Percentiles rank a stretch among this genome's conserved stretches.
phyloP scores from a whole-genome alignment of 2,888 invertebrate genomes.

The Heliothis peltigera region DNA sequence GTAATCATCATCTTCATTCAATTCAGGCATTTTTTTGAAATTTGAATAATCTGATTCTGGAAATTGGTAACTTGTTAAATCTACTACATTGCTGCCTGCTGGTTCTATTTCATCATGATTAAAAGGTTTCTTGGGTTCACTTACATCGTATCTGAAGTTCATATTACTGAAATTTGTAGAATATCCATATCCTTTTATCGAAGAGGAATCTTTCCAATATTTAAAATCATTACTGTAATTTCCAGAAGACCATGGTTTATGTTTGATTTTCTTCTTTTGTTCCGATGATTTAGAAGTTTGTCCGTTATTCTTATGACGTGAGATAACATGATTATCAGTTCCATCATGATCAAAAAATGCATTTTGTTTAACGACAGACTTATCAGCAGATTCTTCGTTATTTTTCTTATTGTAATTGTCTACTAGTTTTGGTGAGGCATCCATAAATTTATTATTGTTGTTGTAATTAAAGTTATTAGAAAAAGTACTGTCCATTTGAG shows the following conservation, averaged over 20 bases:
- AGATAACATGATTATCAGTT: slow-evolving; percentile 62
- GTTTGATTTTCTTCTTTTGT: slow-evolving; percentile 77
- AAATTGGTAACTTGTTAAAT: slow-evolving; percentile 74
- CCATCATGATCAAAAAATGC: slow-evolving; percentile 61
- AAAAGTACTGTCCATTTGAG: slow-evolving; percentile 64
- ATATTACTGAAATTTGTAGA: slow-evolving; percentile 79
- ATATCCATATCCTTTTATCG: slow-evolving; percentile 78
- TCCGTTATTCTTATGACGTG: slow-evolving; percentile 63
- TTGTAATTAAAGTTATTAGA: slow-evolving; percentile 62
- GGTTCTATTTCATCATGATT: slow-evolving; percentile 78
- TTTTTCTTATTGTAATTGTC: slow-evolving; percentile 66
- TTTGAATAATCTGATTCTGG: slow-evolving; percentile 74
- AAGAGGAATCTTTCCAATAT: slow-evolving; percentile 71
- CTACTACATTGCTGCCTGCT: slow-evolving; percentile 78
- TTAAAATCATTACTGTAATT: slow-evolving; percentile 70
- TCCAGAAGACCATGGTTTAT: slow-evolving; percentile 70
- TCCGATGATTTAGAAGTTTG: slow-evolving; percentile 66
- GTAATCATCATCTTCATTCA: slow-evolving; percentile 72
- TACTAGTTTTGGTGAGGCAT: slow-evolving; percentile 58
- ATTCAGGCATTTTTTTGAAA: slow-evolving; percentile 78
- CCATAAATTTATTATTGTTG: slow-evolving; percentile 65
- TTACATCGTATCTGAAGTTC: slow-evolving; percentile 77
- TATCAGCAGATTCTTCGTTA: slow-evolving; percentile 65
- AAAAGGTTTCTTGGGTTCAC: slow-evolving; percentile 73
- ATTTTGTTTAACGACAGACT: slow-evolving; percentile 62